Evolutionary conservation across 2,113 vertebrate species (phyloP).

Genomic region (Macquaria ambigua): DNA sequence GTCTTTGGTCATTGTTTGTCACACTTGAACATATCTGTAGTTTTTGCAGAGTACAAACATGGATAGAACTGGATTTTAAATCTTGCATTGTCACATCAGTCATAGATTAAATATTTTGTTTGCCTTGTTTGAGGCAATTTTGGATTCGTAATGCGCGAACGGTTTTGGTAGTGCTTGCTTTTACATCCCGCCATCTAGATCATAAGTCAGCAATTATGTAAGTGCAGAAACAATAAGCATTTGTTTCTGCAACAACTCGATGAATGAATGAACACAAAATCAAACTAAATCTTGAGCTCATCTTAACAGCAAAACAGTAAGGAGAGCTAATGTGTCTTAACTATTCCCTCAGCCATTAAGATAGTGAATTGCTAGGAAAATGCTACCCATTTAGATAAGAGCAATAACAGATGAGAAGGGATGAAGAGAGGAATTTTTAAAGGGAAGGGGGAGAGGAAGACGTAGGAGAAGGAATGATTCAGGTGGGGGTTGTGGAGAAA

Average conservation of each 20-base stretch:
- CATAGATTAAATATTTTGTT: neutral
- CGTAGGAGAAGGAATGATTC: neutral
- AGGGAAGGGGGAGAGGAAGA: neutral
- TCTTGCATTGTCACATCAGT: neutral
- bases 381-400: neutral
- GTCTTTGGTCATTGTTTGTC: neutral
- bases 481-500: neutral
- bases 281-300: neutral
- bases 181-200: neutral
- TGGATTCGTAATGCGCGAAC: no score
- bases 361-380: neutral
- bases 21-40: neutral
- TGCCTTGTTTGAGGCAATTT: neutral
- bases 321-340: neutral
- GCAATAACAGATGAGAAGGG: neutral
- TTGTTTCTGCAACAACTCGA: neutral
- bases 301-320: neutral
- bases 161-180: neutral
- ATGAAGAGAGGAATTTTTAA: neutral
- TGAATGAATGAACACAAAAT: neutral
- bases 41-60: neutral
- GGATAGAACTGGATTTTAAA: neutral
- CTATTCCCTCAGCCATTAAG: neutral
- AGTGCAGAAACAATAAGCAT: neutral
- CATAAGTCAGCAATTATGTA: no score